phyloP scores from a whole-genome alignment of 2,888 invertebrate species.

The Lepidonotus clava region DNA sequence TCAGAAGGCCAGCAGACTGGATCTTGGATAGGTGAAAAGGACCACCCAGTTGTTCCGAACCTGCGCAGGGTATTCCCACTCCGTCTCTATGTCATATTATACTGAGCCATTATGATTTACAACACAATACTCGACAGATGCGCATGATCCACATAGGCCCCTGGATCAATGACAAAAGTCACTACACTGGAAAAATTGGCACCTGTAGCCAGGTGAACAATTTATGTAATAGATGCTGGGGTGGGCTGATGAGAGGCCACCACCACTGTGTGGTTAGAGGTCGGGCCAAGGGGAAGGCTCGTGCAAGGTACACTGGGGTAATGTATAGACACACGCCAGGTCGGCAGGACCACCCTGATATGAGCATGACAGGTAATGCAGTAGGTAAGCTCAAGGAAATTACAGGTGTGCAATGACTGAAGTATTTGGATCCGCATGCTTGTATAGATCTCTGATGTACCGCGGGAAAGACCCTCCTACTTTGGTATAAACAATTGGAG shows the following conservation, averaged over 20 bases:
- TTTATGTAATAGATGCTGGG: conserved; percentile 7
- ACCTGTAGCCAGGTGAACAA: conserved; percentile 9
- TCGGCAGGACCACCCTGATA: neutral
- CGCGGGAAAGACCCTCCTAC: no score
- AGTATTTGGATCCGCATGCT: neutral
- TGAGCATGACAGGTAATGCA: neutral
- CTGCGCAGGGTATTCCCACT: neutral
- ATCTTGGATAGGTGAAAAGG: no score
- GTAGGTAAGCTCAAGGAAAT: neutral
- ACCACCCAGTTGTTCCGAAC: conserved; percentile 25
- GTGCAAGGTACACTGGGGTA: conserved; percentile 32
- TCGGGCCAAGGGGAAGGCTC: conserved; percentile 2
- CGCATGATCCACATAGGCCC: neutral
- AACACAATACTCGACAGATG: neutral
- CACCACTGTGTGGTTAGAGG: conserved; percentile 4
- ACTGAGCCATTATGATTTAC: neutral
- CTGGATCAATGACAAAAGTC: conserved; percentile 43
- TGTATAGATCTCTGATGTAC: neutral
- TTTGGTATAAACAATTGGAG: no score
- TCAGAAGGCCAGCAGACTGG: no score
- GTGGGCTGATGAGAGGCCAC: conserved; percentile 15
- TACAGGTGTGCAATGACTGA: neutral
- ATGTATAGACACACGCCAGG: conserved; percentile 19
- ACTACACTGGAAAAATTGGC: neutral
- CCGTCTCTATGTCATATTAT: neutral